A percentile compares a stretch with the other conserved stretches of the same genome.
phyloP scores from a whole-genome alignment of 2,113 vertebrate species.

The Ceyx margarethae region DNA sequence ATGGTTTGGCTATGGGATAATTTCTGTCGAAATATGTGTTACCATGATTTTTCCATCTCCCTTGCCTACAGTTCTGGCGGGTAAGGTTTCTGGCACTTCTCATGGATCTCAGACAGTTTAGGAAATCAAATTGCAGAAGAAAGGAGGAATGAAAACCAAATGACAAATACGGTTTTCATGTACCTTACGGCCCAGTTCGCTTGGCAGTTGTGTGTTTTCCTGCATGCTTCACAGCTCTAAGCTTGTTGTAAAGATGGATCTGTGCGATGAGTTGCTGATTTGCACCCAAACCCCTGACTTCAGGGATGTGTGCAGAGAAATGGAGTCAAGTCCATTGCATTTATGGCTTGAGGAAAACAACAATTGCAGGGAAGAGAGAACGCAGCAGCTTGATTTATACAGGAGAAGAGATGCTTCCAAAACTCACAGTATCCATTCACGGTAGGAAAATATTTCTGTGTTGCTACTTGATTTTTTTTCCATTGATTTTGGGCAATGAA shows the following conservation, averaged over 20 bases:
- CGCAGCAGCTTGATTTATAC: not conserved
- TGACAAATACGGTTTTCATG: not conserved
- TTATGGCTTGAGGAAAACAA: not conserved
- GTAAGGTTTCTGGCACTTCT: not conserved
- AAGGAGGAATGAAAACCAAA: not conserved
- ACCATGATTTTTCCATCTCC: not conserved
- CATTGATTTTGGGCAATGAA: not conserved
- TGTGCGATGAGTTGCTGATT: not conserved
- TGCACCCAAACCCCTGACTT: not conserved
- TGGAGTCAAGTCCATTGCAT: not conserved
- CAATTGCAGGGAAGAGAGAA: not conserved
- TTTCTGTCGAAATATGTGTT: not conserved
- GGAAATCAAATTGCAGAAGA: not conserved
- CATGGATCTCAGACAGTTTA: not conserved
- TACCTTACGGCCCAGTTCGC: not conserved
- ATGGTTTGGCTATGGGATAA: not conserved
- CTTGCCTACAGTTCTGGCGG: not conserved
- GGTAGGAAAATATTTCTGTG: not conserved
- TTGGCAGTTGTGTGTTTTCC: not conserved
- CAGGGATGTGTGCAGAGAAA: not conserved
- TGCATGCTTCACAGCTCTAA: not conserved
- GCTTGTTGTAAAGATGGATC: not conserved
- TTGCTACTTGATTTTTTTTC: not conserved
- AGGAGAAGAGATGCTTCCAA: not conserved
- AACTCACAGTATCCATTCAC: not conserved